Evolutionary conservation across 23 tunicate genomes (phyloP), one percentile per base, ranked within the genome.

Genomic region (Trididemnum nubilum): DNA sequence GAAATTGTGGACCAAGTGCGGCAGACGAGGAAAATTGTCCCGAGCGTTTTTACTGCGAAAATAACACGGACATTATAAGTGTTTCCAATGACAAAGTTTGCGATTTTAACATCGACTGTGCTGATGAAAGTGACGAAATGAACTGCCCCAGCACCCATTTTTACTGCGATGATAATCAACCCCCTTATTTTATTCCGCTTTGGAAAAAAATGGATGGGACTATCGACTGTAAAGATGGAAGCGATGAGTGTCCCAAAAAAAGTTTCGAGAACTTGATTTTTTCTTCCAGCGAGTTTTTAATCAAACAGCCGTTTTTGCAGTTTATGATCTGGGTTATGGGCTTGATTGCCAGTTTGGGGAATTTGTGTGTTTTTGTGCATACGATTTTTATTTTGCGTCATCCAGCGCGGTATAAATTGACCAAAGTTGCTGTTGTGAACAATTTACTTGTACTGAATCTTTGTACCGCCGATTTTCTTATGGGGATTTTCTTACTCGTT

Each of bases 281-380:
- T 67, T 90, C 96, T 0, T 90, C 96, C 19, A 54, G 51, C 0
- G 66, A 85, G 32, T 40, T 77, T 36, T 52, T 90, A 33, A 85
- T 90, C 2, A 82, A 74, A 25, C 72, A 77, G 44, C 77, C 69
- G 19, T 79, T 90, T 80, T 57, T 90, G 36, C 75, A 85, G 29
- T 59, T 74, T 0, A 85, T 90, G 89, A 77, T 90, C 0, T 90
- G 96, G 96, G 65, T 90, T 2, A 90, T 90, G 96, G 96, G 89
- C 32, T 22, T 85, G 15, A 7, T 85, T 18, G 83, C 96, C 29
- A 33, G 80, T 35, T 36, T 74, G 0, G 96, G 96, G 0, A 90
- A 90, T 36, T 2, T 58, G 1, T 50, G 77, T 2, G 96, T 90
- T 9, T 25, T 85, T 32, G 36, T 88, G 1, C 36, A 81, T 40